phyloP scores from a whole-genome alignment of 2,797 vertebrate genomes.

The Acanthopagrus latus region DNA sequence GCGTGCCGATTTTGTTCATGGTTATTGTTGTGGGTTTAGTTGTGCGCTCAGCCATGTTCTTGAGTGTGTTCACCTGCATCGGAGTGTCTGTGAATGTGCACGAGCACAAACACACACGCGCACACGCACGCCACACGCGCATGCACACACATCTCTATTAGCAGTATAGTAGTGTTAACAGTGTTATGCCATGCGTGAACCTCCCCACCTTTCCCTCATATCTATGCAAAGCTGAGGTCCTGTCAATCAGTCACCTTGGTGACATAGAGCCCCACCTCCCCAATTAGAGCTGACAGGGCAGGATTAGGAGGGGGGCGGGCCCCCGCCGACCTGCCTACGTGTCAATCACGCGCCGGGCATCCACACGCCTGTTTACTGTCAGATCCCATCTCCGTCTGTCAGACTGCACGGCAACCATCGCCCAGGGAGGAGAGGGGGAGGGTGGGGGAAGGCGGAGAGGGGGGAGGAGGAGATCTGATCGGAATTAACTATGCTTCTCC shows the following conservation, averaged over 20 bases:
- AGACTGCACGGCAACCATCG: conserved; percentile 82
- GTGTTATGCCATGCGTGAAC: conserved; percentile 84
- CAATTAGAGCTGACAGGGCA: conserved; percentile 92
- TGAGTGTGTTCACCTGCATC: conserved; percentile 70
- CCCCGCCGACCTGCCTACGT: conserved; percentile 87
- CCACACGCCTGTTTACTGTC: conserved; percentile 90
- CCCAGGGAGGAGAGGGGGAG: conserved; percentile 78
- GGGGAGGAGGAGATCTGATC: conserved; percentile 85
- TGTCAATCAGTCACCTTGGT: conserved; percentile 90
- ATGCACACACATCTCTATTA: conserved; percentile 83
- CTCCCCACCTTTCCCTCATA: conserved; percentile 86
- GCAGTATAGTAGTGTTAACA: conserved; percentile 85
- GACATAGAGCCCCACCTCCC: conserved; percentile 90
- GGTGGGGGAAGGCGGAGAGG: conserved; percentile 57
- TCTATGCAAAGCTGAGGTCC: conserved; percentile 91
- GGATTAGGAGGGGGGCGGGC: conserved; percentile 89
- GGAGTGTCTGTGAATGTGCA: conserved; percentile 54
- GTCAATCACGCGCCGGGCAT: conserved; percentile 90
- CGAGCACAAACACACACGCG: conserved; percentile 32
- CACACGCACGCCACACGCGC: conserved; percentile 34
- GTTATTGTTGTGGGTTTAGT: conserved; percentile 78
- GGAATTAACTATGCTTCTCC: conserved; percentile 89
- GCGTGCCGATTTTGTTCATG: conserved; percentile 73
- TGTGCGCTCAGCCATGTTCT: conserved; percentile 77
- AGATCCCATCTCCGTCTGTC: conserved; percentile 91